A percentile compares a stretch with the other conserved stretches of the same genome.
Conservation (phyloP, 2,888 invertebrate species). For the Peribatodes rhomboidaria region DNA sequence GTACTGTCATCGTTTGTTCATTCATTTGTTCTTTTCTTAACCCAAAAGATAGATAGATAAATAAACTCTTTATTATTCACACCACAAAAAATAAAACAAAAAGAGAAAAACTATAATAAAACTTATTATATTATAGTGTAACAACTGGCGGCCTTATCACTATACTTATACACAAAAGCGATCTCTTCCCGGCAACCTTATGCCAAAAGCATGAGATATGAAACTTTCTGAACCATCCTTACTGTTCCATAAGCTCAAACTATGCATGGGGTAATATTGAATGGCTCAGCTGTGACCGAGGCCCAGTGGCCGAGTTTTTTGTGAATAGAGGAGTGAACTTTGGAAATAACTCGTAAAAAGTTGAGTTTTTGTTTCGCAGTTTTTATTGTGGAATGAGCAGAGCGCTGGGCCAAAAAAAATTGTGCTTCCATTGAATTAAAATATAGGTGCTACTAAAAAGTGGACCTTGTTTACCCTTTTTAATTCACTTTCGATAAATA, state of each 20-base stretch:
- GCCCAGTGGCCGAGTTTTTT: slow-evolving; percentile 43
- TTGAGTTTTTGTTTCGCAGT: slow-evolving; percentile 16
- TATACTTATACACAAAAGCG: too few relatives aligned
- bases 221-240: not conserved
- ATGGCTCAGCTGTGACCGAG: slow-evolving; percentile 42
- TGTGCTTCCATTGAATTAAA: not conserved
- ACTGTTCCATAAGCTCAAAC: slow-evolving; percentile 13
- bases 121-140: too few relatives aligned
- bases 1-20: too few relatives aligned
- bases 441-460: not conserved
- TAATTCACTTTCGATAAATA: not conserved
- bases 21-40: too few relatives aligned
- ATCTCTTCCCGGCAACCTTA: too few relatives aligned
- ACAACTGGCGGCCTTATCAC: too few relatives aligned
- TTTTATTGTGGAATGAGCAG: slow-evolving; percentile 4
- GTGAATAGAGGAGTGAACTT: slow-evolving; percentile 34
- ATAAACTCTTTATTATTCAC: too few relatives aligned
- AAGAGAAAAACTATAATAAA: too few relatives aligned
- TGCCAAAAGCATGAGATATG: not conserved
- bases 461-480: not conserved
- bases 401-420: not conserved
- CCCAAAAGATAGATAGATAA: too few relatives aligned
- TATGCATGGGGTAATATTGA: slow-evolving; percentile 31
- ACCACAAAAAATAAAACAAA: too few relatives aligned
- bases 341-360: slow-evolving; percentile 24